Base-by-base conservation (phyloP, 2,113 vertebrate genomes). In the Telmatochromis sp. region DNA sequence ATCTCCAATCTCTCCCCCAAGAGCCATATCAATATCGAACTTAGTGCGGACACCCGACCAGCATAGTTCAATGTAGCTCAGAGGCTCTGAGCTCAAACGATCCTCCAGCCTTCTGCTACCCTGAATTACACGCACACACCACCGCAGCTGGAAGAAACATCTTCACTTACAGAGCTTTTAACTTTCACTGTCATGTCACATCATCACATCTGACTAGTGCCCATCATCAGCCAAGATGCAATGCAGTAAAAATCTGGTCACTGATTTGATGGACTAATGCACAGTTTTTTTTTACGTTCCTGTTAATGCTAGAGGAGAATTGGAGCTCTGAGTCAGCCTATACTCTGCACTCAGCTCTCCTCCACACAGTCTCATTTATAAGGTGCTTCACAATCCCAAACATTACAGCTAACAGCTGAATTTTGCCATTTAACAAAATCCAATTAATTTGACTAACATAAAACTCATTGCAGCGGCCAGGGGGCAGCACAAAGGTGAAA, bases 391-490 rank as follows among this genome's bases (percentile, higher is more conserved):
- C 55, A 58, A 58, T 58, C 13, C 55, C 26, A 31, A 58, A 58
- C 55, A 31, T 58, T 58, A 58, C 26, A 58, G 13, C 26, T 58
- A 6, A 58, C 55, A 58, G 55, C 57, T 60, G 57, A 9, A 60
- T 60, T 60, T 31, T 60, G 26, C 57, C 26, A 0, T 60, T 60
- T 57, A 57, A 57, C 23, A 57, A 57, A 55, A 57, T 26, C 54
- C 12, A 26, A 57, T 57, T 0, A 57, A 57, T 57, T 26, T 14
- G 0, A 14, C 26, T 9, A 58, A 9, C 26, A 60, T 60, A 6
- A 60, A 60, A 60, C 1, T 17, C 14, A 58, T 17, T 58, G 57
- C 55, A 26, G 12, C 4, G 1, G 57, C 26, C 57, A 58, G 26
- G 14, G 26, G 57, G 14, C 26, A 58, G 26, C 57, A 58, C 26